These are phyloP conservation scores for Pachyrhynchus sulphureomaculatus DNA, from an alignment of 1,140 invertebrate genomes.

Conservation along the genomic window DNA sequence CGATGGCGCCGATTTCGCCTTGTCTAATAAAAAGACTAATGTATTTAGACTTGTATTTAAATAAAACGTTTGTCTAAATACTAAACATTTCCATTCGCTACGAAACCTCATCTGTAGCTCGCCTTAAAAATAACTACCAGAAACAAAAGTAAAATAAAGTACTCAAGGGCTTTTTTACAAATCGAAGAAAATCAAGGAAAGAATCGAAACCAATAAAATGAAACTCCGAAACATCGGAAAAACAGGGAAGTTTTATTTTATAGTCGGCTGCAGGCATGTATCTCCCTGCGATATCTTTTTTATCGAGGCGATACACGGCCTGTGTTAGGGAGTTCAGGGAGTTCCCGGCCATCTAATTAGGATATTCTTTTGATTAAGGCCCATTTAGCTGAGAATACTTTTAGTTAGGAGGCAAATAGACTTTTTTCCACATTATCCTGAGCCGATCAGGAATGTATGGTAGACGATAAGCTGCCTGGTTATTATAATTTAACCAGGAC, in stretches of 20 bases:
- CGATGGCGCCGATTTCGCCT: too few relatives aligned
- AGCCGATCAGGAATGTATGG: too few relatives aligned
- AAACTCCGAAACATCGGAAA: constrained; percentile 22
- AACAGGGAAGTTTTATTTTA: constrained; percentile 30
- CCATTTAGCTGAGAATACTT: constrained; percentile 11
- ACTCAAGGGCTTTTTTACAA: background rate
- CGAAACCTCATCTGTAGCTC: too few relatives aligned
- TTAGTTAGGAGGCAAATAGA: constrained; percentile 16
- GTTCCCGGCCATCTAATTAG: constrained; percentile 36
- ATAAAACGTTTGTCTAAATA: too few relatives aligned
- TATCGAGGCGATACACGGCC: constrained; percentile 35
- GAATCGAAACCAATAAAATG: constrained; percentile 15
- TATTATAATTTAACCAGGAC: too few relatives aligned
- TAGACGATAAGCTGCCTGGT: too few relatives aligned
- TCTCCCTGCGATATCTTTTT: constrained; percentile 34
- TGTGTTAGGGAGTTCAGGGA: constrained; percentile 15
- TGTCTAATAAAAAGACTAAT: too few relatives aligned
- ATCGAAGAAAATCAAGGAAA: constrained; percentile 2
- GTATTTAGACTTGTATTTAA: too few relatives aligned
- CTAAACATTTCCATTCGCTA: too few relatives aligned
- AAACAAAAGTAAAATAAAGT: background rate
- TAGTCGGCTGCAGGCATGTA: constrained; percentile 6
- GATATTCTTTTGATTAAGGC: constrained; percentile 35
- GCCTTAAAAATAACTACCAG: too few relatives aligned
- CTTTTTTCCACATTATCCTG: too few relatives aligned